Base-by-base conservation (phyloP, 2,797 vertebrate genomes). In the Toxotes lorentzi region DNA sequence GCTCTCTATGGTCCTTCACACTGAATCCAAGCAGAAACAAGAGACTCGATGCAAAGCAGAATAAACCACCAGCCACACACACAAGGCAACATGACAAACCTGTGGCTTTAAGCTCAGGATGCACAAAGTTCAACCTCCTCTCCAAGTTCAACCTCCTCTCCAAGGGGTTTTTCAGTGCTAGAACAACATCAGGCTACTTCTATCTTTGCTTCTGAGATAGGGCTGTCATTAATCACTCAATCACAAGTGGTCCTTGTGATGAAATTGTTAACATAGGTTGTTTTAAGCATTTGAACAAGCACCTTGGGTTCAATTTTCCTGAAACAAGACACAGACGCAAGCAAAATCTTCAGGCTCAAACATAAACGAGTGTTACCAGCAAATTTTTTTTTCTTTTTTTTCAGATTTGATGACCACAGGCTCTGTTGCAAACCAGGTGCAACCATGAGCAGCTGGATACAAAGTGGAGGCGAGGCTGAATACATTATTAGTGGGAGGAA, bases 21-120 rank as follows among this genome's bases (percentile, higher is more conserved):
- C 5, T 57, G 48, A 63, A 79, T 65, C 61, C 64, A 66, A 53
- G 32, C 12, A 58, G 56, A 56, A 47, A 78, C 27, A 6, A 54
- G 54, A 43, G 50, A 16, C 58, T 67, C 51, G 63, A 27, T 40
- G 68, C 21, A 24, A 70, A 59, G 21, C 30, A 38, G n/a, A 38
- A 38, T 48, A 50, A 60, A 60, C 7, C 32, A 32, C 17, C 34
- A 27, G 21, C 32, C 5, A 27, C 34, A 51, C 27, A 30, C 34
- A 50, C 23, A 30, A 30, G 23, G n/a, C 23, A 13, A 27, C 47
- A 40, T 61, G 13, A 40, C 4, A 8, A 23, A 61, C 11, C 23
- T 40, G 32, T 27, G 57, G 69, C 45, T 61, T 51, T 21, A 30
- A 4, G 19, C 11, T 21, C 38, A 45, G 53, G 19, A 32, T 45